Evolutionary conservation across 2,797 vertebrate genomes (phyloP).

Genomic region (Scarus forsteni): DNA sequence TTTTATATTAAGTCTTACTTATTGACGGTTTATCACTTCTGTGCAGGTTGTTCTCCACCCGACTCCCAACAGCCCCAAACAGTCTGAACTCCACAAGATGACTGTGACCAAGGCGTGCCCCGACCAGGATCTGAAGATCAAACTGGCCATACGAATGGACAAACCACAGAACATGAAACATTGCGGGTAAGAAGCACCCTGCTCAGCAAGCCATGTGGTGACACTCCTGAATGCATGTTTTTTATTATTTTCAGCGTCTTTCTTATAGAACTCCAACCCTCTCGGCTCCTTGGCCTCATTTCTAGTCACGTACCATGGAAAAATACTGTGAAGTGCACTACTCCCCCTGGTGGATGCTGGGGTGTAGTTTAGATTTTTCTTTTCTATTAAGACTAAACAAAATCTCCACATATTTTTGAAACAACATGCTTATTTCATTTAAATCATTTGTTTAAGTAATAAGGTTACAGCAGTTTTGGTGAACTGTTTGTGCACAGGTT

Average conservation of each 20-base stretch:
- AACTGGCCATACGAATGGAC: conserved; percentile 98
- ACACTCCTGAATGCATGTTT: conserved; percentile 29
- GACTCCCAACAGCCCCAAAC: conserved; percentile 98
- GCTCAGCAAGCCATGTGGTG: background rate
- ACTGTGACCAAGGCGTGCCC: conserved; percentile 97
- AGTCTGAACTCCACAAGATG: conserved; percentile 99
- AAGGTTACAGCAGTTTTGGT: background rate
- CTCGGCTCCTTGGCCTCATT: conserved; percentile 79
- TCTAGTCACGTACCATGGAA: conserved; percentile 72
- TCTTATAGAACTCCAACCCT: conserved; percentile 54
- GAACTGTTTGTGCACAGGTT: conserved; percentile 2
- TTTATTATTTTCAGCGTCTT: conserved; percentile 44
- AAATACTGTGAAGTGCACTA: conserved; percentile 73
- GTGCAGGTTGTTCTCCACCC: conserved; percentile 97
- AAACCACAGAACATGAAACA: conserved; percentile 99
- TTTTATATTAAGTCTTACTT: conserved; percentile 9
- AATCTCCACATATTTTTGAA: conserved; percentile 9
- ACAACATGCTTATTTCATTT: conserved; percentile 2
- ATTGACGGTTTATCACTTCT: conserved; percentile 23
- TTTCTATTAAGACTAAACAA: conserved; percentile 12
- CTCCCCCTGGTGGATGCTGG: conserved; percentile 78
- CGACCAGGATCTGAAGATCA: conserved; percentile 98
- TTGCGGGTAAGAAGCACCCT: conserved; percentile 90
- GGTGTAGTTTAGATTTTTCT: conserved; percentile 40
- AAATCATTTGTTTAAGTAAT: background rate